A percentile compares a stretch with the other conserved stretches of the same genome.
These are phyloP conservation scores for Stegostoma tigrinum DNA, from an alignment of 2,113 vertebrate genomes.

Conservation along the genomic window DNA sequence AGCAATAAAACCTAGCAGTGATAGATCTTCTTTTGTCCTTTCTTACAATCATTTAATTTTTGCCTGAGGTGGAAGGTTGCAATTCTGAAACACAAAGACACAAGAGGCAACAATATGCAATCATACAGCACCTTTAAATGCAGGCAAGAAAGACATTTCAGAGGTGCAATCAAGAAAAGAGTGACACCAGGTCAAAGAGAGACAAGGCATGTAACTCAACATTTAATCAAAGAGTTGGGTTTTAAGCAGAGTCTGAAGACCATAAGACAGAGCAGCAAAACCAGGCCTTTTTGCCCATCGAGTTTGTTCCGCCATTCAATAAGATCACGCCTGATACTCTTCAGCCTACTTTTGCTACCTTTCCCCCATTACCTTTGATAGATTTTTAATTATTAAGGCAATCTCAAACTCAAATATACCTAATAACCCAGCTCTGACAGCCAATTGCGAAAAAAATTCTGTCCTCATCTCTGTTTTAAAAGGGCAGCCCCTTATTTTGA, in stretches of 20 bases:
- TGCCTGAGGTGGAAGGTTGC: neutral
- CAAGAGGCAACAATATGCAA: neutral
- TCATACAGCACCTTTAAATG: neutral
- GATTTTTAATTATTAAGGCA: no score
- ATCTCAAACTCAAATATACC: no score
- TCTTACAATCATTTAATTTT: neutral
- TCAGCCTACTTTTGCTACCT: no score
- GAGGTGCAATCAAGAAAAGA: neutral
- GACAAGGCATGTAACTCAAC: neutral
- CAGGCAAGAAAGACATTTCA: neutral
- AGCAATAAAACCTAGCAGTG: neutral
- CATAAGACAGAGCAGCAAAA: no score
- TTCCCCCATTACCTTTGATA: no score
- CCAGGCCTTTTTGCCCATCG: no score
- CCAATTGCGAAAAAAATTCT: no score
- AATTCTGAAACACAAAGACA: neutral
- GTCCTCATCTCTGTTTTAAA: no score
- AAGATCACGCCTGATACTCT: no score
- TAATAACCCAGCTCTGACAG: no score
- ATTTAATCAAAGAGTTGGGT: neutral
- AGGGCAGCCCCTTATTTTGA: no score
- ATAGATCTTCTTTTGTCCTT: neutral
- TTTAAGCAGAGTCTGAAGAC: neutral
- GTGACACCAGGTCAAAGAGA: neutral
- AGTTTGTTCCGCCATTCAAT: no score